phyloP scores from a whole-genome alignment of 1,140 invertebrate species.

The Chironomus tepperi region DNA sequence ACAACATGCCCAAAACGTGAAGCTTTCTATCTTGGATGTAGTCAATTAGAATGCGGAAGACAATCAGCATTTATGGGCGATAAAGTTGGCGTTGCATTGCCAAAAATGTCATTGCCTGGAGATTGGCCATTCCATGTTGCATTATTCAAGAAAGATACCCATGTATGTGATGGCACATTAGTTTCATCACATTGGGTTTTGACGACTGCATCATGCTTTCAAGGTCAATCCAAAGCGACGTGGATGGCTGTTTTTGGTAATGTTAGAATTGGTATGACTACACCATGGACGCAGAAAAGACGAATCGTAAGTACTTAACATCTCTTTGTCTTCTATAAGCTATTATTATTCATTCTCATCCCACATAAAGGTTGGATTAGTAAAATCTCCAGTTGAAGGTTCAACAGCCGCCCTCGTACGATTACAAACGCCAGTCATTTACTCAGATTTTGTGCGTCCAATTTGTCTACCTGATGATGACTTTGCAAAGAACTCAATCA shows the following conservation, averaged over 20 bases:
- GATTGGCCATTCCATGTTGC: constrained; percentile 88
- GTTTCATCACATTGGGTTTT: constrained; percentile 71
- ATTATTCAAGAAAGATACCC: constrained; percentile 70
- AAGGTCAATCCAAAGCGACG: constrained; percentile 76
- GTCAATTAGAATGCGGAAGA: constrained; percentile 69
- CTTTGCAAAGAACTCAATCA: not conserved
- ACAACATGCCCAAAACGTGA: constrained; percentile 63
- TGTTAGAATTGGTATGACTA: constrained; percentile 61
- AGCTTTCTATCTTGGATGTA: constrained; percentile 70
- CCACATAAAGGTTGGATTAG: constrained; percentile 54
- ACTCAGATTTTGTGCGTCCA: constrained; percentile 74
- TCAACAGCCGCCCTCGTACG: constrained; percentile 74
- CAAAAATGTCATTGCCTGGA: constrained; percentile 60
- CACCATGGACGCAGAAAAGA: constrained; percentile 80
- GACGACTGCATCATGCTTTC: constrained; percentile 82
- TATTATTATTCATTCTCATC: constrained; percentile 6
- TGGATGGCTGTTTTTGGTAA: constrained; percentile 72
- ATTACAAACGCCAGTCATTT: constrained; percentile 61
- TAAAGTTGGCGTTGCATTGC: constrained; percentile 43
- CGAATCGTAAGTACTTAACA: constrained; percentile 49
- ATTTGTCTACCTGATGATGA: constrained; percentile 59
- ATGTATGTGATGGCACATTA: constrained; percentile 80
- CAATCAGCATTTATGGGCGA: constrained; percentile 51
- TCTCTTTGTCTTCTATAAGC: not conserved
- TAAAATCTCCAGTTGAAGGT: constrained; percentile 81